These are phyloP conservation scores for Gasterosteus nipponicus DNA, from an alignment of 2,113 vertebrate genomes.

Conservation along the genomic window DNA sequence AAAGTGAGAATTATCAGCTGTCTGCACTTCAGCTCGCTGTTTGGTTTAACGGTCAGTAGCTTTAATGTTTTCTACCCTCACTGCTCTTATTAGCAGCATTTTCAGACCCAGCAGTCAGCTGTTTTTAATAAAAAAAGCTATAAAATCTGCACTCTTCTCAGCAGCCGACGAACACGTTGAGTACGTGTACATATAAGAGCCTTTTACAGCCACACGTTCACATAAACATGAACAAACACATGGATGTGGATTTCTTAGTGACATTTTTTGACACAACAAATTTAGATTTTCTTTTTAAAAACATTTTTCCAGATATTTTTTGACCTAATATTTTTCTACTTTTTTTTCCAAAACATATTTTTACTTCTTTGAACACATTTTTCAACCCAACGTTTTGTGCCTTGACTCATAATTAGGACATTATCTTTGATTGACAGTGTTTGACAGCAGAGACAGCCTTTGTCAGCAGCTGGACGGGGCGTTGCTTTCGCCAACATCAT, in stretches of 20 bases:
- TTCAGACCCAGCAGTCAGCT: background rate
- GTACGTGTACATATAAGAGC: background rate
- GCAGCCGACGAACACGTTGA: background rate
- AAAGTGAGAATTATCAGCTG: background rate
- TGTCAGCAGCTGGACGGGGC: conserved; percentile 34
- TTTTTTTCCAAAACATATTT: too few species aligned
- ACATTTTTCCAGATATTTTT: too few species aligned
- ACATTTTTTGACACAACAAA: too few species aligned
- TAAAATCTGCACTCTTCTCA: background rate
- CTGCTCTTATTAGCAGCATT: background rate
- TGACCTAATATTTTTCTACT: too few species aligned
- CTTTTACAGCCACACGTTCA: background rate
- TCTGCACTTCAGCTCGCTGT: background rate
- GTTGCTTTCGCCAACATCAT: conserved; percentile 27
- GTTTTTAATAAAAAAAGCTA: background rate
- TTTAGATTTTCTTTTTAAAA: too few species aligned
- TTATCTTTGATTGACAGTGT: conserved; percentile 7
- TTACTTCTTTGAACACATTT: too few species aligned
- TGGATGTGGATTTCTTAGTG: too few species aligned
- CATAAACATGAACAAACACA: too few species aligned
- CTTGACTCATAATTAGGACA: conserved; percentile 25
- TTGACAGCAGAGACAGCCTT: conserved; percentile 13
- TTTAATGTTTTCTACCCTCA: background rate
- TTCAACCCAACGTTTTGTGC: too few species aligned
- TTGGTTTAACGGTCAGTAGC: background rate